Evolutionary conservation across 2,797 vertebrate species (phyloP).

Genomic region (Glyptemys insculpta): DNA sequence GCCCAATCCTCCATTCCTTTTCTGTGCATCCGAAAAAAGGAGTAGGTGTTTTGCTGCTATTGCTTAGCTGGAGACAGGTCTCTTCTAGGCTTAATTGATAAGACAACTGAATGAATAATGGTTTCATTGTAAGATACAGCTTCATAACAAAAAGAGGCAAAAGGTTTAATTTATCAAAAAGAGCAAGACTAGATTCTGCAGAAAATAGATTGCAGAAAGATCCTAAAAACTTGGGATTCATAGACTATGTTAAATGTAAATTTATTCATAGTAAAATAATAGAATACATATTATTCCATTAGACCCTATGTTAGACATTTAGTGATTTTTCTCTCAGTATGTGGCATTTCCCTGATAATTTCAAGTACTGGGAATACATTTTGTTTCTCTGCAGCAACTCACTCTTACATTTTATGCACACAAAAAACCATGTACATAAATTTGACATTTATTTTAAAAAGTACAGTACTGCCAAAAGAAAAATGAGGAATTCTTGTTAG

Average conservation of each 20-base stretch:
- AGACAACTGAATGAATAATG: background rate
- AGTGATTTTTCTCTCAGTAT: background rate
- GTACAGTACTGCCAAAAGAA: background rate
- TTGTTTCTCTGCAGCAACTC: background rate
- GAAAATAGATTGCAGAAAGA: background rate
- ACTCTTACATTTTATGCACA: background rate
- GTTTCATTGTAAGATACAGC: background rate
- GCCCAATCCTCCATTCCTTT: background rate
- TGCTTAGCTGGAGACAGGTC: background rate
- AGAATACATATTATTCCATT: background rate
- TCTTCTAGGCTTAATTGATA: background rate
- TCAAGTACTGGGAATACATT: background rate
- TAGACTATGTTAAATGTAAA: background rate
- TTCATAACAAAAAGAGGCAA: background rate
- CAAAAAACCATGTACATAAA: background rate
- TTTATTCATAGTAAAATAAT: background rate
- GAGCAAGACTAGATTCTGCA: background rate
- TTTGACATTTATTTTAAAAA: background rate
- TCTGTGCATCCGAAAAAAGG: rapidly evolving
- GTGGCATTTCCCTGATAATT: rapidly evolving
- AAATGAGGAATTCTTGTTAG: background rate
- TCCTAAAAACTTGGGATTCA: background rate
- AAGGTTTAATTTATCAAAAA: background rate
- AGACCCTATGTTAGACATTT: background rate
- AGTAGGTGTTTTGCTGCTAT: rapidly evolving